Evolutionary conservation across 2,113 vertebrate species (phyloP), one percentile per base, ranked within the genome.

Genomic region (Aviceda subcristata): DNA sequence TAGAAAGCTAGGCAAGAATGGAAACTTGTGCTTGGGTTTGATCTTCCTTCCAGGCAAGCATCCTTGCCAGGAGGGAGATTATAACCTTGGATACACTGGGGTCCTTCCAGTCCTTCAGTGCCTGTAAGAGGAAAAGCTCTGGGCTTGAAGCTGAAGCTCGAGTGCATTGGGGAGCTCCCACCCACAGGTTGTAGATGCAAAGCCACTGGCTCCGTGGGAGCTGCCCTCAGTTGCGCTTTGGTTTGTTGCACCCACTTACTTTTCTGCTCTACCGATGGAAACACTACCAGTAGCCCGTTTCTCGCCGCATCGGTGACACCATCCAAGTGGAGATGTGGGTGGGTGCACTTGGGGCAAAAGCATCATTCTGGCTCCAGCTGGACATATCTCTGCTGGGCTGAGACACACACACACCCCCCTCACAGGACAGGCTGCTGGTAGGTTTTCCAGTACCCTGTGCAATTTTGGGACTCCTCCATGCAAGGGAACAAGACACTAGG

Each of bases 21-120:
- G 73, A 48, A 77, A 51, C 9, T 92, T 94, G 60, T 85, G 39
- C 36, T 85, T 36, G 43, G n/a, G 21, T 93, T 91, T 96, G 74
- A 79, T 90, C 79, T 96, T 75, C 38, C 36, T 68, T 91, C 84
- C 94, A 91, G 57, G 73, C 64, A 43, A 56, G 30, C 4, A 20
- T 78, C 80, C 66, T 73, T 96, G 94, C 93, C 96, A 95, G 73
- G 27, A 90, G 13, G 12, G 23, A 69, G 69, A 91, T 95, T 96
- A 90, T 63, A 81, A 24, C 51, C 91, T 36, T 92, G 93, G 66
- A 72, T 85, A 91, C 74, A 32, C 39, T 9, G 36, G 56, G 41
- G 16, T 74, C 30, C 12, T 92, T 92, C 29, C 85, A 95, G 53
- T 30, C 48, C 10, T 90, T 78, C 86, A 32, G 27, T 50, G 72